Percentiles rank a stretch among this genome's conserved stretches.
phyloP scores from a whole-genome alignment of 2,888 invertebrate species.

The Drosophila basisetae region DNA sequence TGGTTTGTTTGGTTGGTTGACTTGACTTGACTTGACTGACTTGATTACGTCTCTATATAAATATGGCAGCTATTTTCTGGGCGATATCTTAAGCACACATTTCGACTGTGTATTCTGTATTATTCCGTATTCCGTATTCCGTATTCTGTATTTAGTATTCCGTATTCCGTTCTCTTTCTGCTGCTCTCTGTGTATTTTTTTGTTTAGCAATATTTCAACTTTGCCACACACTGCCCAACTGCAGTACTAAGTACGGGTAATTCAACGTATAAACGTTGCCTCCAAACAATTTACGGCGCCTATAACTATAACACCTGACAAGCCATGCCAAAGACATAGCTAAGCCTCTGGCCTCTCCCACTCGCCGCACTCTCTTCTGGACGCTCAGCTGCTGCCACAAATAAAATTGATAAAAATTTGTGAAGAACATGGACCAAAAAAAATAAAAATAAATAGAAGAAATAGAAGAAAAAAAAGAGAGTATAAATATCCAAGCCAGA shows the following conservation, averaged over 20 bases:
- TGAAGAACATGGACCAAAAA: conserved; percentile 14
- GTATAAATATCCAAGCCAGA: conserved; percentile 51
- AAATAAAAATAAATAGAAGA: neutral
- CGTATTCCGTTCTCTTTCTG: neutral
- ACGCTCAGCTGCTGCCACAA: conserved; percentile 42
- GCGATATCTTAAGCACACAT: conserved; percentile 75
- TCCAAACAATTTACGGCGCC: conserved; percentile 57
- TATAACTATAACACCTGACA: conserved; percentile 79
- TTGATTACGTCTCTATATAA: conserved; percentile 81
- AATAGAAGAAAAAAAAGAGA: neutral
- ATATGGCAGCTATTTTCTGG: conserved; percentile 77
- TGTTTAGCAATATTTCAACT: conserved; percentile 67
- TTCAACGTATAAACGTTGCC: conserved; percentile 47
- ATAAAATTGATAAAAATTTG: conserved; percentile 78
- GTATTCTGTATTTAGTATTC: conserved; percentile 17
- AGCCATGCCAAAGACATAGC: conserved; percentile 29
- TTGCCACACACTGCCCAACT: conserved; percentile 47
- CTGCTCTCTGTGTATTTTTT: conserved; percentile 33
- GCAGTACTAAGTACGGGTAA: conserved; percentile 36
- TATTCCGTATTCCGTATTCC: conserved; percentile 27
- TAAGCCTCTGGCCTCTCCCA: neutral
- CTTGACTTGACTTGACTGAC: conserved; percentile 71
- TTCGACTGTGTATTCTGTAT: conserved; percentile 53
- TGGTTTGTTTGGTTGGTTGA: conserved; percentile 47
- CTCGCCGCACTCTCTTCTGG: neutral